A percentile compares a stretch with the other conserved stretches of the same genome.
Conservation (phyloP, 2,888 invertebrate species). For the Odontomyia ornata region DNA sequence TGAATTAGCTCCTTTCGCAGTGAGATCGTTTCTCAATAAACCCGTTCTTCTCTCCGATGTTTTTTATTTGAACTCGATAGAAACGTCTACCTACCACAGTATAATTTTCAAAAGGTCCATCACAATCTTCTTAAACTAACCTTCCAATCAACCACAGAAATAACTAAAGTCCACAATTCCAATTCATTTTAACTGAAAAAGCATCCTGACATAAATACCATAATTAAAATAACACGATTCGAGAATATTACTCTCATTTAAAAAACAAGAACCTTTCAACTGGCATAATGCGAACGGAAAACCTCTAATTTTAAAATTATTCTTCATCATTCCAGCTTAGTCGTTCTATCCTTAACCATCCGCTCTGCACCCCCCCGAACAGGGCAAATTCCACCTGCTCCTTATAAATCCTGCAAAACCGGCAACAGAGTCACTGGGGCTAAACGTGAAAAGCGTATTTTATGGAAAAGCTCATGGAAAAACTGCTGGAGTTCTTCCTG, state of each 20-base stretch:
- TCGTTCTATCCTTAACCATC: background rate
- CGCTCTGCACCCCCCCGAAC: too few species aligned
- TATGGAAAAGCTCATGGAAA: background rate
- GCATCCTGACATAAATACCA: slow-evolving; percentile 1
- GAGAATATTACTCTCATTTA: slow-evolving; percentile 31
- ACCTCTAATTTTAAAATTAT: slow-evolving; percentile 37
- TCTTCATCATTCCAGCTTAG: slow-evolving; percentile 20
- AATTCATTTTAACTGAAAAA: background rate
- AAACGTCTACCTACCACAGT: too few species aligned
- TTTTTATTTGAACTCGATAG: too few species aligned
- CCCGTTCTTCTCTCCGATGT: too few species aligned
- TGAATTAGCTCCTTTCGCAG: too few species aligned
- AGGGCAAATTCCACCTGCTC: slow-evolving; percentile 10
- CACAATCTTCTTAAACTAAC: too few species aligned
- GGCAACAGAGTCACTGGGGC: background rate
- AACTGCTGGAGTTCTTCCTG: background rate
- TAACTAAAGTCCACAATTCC: background rate
- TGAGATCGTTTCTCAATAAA: too few species aligned
- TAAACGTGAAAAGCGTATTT: background rate
- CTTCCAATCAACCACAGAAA: too few species aligned
- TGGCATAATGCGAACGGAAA: slow-evolving; percentile 11
- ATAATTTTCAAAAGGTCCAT: too few species aligned
- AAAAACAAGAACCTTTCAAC: slow-evolving; percentile 4
- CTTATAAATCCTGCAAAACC: background rate
- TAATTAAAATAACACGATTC: slow-evolving; percentile 21